These are phyloP conservation scores for Leptogaster cylindrica DNA, from an alignment of 2,888 invertebrate genomes.

Conservation along the genomic window DNA sequence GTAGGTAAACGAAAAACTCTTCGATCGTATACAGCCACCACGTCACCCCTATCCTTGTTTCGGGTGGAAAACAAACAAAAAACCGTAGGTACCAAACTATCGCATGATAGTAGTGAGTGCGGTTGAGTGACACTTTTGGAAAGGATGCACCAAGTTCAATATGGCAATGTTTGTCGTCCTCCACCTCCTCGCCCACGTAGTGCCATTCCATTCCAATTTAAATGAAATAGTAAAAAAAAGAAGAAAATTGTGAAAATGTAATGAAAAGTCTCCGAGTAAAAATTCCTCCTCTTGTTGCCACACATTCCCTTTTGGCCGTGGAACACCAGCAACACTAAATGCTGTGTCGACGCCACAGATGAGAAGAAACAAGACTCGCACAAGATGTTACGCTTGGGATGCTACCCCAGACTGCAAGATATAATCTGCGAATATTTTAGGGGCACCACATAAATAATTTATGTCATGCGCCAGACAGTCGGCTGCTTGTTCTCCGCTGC, in stretches of 20 bases:
- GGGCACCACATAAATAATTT: conserved; percentile 39
- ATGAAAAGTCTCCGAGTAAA: conserved; percentile 21
- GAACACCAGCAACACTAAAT: not conserved
- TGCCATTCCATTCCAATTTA: conserved; percentile 2
- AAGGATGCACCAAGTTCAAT: conserved; percentile 36
- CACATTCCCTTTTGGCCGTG: not conserved
- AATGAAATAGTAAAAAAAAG: conserved; percentile 8
- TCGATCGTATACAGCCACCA: not conserved
- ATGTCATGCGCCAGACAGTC: conserved; percentile 36
- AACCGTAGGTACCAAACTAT: conserved; percentile 6
- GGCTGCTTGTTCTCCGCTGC: conserved; percentile 6
- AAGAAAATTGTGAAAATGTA: conserved; percentile 14
- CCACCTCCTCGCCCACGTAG: not conserved
- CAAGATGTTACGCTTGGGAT: conserved; percentile 39
- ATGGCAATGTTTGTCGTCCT: conserved; percentile 9
- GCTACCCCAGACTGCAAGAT: conserved; percentile 33
- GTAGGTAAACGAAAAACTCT: conserved; percentile 31
- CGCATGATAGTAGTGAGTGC: conserved; percentile 21
- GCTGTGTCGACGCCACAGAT: conserved; percentile 7
- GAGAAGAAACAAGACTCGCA: conserved; percentile 37
- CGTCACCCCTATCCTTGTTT: too few species aligned
- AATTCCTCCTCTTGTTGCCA: not conserved
- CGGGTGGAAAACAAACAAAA: conserved; percentile 4
- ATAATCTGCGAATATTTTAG: conserved; percentile 39
- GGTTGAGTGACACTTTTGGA: conserved; percentile 34